A percentile compares a stretch with the other conserved stretches of the same genome.
Evolutionary conservation across 2,888 invertebrate genomes (phyloP).

Genomic region (Mamestra brassicae): DNA sequence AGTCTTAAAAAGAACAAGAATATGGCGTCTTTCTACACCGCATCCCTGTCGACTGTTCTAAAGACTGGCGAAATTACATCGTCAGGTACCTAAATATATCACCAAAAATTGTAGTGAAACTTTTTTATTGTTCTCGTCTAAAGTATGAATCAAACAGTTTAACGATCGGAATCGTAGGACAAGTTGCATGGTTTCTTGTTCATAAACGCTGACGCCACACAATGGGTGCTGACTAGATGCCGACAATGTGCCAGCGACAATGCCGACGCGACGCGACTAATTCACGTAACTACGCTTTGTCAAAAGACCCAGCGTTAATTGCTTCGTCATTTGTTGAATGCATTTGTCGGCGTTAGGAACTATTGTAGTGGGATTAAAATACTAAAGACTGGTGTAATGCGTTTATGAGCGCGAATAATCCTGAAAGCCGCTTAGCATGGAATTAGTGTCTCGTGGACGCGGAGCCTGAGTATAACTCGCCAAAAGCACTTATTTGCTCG

Average conservation of each 20-base stretch:
- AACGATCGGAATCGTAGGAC: background rate
- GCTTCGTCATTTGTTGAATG: conserved; percentile 39
- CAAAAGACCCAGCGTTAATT: conserved; percentile 37
- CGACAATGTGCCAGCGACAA: background rate
- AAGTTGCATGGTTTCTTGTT: background rate
- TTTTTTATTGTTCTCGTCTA: background rate
- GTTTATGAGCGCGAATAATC: conserved; percentile 25
- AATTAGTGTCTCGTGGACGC: conserved; percentile 4
- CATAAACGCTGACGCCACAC: conserved; percentile 15
- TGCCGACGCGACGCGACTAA: conserved; percentile 2
- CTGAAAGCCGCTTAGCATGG: conserved; percentile 26
- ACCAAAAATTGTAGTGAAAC: too few species aligned
- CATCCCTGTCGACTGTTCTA: background rate
- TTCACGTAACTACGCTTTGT: conserved; percentile 29
- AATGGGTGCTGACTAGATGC: conserved; percentile 4
- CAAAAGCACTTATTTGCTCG: background rate
- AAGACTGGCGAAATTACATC: background rate
- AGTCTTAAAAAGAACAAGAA: background rate
- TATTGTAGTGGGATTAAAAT: conserved; percentile 27
- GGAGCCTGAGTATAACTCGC: background rate
- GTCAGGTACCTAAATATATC: too few species aligned
- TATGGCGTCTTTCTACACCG: background rate
- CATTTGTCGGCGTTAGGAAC: conserved; percentile 11
- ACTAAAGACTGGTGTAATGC: conserved; percentile 17
- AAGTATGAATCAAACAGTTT: conserved; percentile 3